Percentiles rank a stretch among this genome's conserved stretches.
phyloP scores from a whole-genome alignment of 2,113 vertebrate genomes.

The Manacus vitellinus region DNA sequence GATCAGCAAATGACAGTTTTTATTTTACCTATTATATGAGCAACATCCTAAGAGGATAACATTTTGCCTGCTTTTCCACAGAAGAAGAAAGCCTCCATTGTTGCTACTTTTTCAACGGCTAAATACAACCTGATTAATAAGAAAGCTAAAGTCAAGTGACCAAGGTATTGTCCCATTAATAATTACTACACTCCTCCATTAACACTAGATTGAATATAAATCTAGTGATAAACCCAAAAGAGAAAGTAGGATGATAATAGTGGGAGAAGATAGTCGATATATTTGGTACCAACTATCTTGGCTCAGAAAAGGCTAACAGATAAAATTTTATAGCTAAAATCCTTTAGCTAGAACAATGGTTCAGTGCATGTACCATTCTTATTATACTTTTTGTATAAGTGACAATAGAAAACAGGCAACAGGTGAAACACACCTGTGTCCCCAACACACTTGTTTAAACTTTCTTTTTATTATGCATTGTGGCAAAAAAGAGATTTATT shows the following conservation, averaged over 20 bases:
- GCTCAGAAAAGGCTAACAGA: neutral
- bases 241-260: neutral
- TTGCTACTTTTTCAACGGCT: neutral
- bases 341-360: neutral
- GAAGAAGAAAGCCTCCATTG: neutral
- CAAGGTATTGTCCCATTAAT: neutral
- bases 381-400: neutral
- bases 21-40: neutral
- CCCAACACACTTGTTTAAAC: neutral
- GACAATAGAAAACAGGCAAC: neutral
- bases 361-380: neutral
- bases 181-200: neutral
- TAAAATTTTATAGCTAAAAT: neutral
- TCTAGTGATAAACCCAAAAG: neutral
- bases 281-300: neutral
- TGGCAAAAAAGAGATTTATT: neutral
- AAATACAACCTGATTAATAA: neutral
- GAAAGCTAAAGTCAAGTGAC: neutral
- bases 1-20: neutral
- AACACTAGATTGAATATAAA: neutral
- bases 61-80: neutral
- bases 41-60: neutral
- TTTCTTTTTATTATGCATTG: neutral
- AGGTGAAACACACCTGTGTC: neutral
- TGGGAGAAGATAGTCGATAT: neutral